These are phyloP conservation scores for Urocynchramus pylzowi DNA, from an alignment of 2,113 vertebrate genomes.

Conservation along the genomic window DNA sequence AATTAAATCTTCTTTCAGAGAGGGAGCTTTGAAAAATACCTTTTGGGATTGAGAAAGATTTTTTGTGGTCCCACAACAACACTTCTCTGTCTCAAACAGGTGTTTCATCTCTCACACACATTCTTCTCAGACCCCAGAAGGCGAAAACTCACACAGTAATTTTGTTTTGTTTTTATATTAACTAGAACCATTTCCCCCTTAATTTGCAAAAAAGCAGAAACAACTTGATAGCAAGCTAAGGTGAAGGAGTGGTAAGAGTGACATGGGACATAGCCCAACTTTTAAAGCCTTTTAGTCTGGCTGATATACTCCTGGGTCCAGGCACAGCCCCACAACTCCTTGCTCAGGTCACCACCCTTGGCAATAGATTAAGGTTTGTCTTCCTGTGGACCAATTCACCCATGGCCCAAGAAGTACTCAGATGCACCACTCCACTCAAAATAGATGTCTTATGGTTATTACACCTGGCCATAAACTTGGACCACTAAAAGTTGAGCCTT, in stretches of 20 bases:
- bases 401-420: neutral
- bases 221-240: neutral
- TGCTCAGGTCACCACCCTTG: fast-evolving
- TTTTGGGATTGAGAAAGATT: slow-evolving; percentile 18
- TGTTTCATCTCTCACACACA: slow-evolving; percentile 48
- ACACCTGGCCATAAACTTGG: neutral
- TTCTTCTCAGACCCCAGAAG: slow-evolving; percentile 25
- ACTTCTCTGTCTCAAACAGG: slow-evolving; percentile 54
- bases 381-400: neutral
- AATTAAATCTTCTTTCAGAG: slow-evolving; percentile 29
- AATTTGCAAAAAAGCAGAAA: slow-evolving; percentile 6
- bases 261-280: neutral
- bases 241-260: neutral
- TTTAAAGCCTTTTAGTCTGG: neutral
- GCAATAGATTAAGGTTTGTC: neutral
- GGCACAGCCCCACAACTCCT: neutral
- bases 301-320: fast-evolving
- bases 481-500: neutral
- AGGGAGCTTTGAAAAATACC: slow-evolving; percentile 25
- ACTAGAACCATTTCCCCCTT: neutral
- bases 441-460: neutral
- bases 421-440: neutral
- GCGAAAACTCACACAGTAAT: neutral
- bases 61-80: slow-evolving; percentile 20
- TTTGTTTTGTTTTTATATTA: slow-evolving; percentile 44